phyloP scores from a whole-genome alignment of 2,797 vertebrate species.

The Melanotaenia boesemani region DNA sequence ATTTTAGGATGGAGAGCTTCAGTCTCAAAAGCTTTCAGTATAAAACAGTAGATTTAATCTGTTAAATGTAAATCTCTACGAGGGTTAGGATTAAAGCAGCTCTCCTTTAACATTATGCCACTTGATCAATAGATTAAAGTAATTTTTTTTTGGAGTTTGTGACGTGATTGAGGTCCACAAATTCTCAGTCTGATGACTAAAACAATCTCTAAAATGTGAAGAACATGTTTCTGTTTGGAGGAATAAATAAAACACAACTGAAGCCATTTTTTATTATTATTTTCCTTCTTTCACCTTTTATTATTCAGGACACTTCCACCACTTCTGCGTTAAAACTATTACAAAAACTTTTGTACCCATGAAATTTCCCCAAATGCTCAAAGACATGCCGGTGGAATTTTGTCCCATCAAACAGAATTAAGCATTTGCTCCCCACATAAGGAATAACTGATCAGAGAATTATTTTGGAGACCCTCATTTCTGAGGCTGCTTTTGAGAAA shows the following conservation, averaged over 20 bases:
- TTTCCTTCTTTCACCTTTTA: constrained; percentile 23
- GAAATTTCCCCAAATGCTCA: constrained; percentile 34
- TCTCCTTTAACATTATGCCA: constrained; percentile 51
- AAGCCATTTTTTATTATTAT: constrained; percentile 34
- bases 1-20: background rate
- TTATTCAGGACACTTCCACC: constrained; percentile 28
- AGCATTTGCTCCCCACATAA: constrained; percentile 57
- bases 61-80: constrained; percentile 32
- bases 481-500: constrained; percentile 52
- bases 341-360: constrained; percentile 25
- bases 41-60: background rate
- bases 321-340: constrained; percentile 23
- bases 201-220: too few relatives aligned
- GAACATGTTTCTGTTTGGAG: constrained; percentile 16
- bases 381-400: constrained; percentile 42
- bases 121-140: constrained; percentile 62
- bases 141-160: constrained; percentile 46
- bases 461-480: constrained; percentile 69
- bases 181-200: constrained; percentile 31
- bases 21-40: constrained; percentile 30
- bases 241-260: constrained; percentile 43
- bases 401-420: constrained; percentile 68
- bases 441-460: constrained; percentile 77
- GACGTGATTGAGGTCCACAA: constrained; percentile 39
- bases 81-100: constrained; percentile 21